Base-by-base conservation (phyloP, 2,113 vertebrate genomes). In the Saccopteryx bilineata region DNA sequence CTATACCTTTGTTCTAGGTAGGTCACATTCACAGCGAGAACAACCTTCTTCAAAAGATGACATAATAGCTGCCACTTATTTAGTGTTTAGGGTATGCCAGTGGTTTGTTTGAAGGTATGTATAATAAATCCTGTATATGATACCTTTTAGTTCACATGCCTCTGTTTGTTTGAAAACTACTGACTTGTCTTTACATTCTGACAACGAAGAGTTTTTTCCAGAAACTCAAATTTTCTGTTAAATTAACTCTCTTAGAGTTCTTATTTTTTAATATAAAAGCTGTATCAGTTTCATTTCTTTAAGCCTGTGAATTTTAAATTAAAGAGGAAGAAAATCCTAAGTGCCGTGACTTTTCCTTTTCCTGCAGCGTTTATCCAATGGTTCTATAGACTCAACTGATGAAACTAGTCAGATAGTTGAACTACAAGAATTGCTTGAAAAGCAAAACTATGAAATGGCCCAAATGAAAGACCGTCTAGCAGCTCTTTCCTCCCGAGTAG, bases 391-490 rank as follows among this genome's bases (percentile, higher is more conserved):
- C 96, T 99, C 99, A 11, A 99, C 98, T 52, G 99, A 99, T 76
- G 99, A 99, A 95, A 99, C 99, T 33, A 99, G 99, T 97, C 99
- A 99, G 98, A 99, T 99, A 97, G 98, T 99, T 72, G 99, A 99
- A 98, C 99, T 99, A 88, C 99, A 99, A 98, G 99, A 99, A 96
- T 98, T 99, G 50, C 98, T 99, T 96, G 99, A 99, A 98, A 99
- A 99, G 95, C 99, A 99, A 97, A 99, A 99, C 98, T 99, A 99
- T 93, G 99, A 99, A 98, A 99, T 99, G 99, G 99, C 99, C 75
- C 99, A 99, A 98, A 99, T 99, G 99, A 99, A 99, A 98, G 99
- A 99, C 82, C 99, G 99, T 87, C 99, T 99, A 98, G 99, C 99
- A 90, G 99, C 99, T 0, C 98, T 99, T 72, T 99, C 99, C 68